Percentiles rank a stretch among this genome's conserved stretches.
Evolutionary conservation across 2,797 vertebrate genomes (phyloP).

Genomic region (Morelia viridis): DNA sequence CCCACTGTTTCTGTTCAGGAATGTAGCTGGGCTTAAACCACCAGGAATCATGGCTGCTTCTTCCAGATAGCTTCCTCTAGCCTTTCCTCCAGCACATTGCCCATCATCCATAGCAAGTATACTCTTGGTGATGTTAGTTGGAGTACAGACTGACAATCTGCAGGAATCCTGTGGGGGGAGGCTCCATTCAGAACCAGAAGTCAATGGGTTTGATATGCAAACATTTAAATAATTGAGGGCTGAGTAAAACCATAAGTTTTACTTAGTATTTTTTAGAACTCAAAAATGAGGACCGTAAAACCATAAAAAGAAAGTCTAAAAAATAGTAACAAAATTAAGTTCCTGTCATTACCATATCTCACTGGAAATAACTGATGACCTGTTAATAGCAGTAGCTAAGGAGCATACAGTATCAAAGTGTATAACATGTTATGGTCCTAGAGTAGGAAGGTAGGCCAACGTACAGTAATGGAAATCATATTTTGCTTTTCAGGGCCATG

Average conservation of each 20-base stretch:
- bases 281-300: not conserved
- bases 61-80: too few relatives aligned
- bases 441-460: conserved; percentile 40
- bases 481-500: not conserved
- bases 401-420: conserved; percentile 1
- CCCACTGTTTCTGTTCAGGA: too few relatives aligned
- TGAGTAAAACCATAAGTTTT: too few relatives aligned
- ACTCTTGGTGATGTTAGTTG: too few relatives aligned
- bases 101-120: too few relatives aligned
- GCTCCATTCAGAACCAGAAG: not conserved
- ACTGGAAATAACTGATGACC: conserved; percentile 24
- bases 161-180: not conserved
- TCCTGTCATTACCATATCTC: conserved; percentile 1
- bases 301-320: conserved; percentile 14
- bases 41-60: too few relatives aligned
- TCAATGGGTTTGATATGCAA: not conserved
- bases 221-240: not conserved
- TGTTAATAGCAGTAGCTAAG: not conserved
- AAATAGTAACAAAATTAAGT: conserved; percentile 35
- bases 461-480: not conserved
- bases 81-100: too few relatives aligned
- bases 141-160: too few relatives aligned
- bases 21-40: too few relatives aligned
- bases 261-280: not conserved
- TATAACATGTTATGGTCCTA: not conserved